A percentile compares a stretch with the other conserved stretches of the same genome.
phyloP scores from a whole-genome alignment of 2,888 invertebrate genomes.

The Leistus spinibarbis region DNA sequence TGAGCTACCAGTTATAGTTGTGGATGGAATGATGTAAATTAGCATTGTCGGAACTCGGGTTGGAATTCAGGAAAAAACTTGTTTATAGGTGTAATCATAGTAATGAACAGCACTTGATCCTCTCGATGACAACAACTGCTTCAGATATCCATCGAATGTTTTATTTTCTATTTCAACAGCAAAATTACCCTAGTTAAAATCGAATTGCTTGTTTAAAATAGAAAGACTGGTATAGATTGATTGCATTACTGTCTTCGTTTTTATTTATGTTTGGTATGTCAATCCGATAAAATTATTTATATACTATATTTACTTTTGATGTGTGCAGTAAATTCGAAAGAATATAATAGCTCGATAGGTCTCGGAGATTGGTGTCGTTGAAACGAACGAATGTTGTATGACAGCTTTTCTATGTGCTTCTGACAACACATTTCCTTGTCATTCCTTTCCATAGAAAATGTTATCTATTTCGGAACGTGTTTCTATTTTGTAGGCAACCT shows the following conservation, averaged over 20 bases:
- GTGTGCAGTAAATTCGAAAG: neutral
- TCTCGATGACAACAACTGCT: too few relatives aligned
- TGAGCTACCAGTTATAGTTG: too few relatives aligned
- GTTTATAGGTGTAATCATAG: too few relatives aligned
- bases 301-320: neutral
- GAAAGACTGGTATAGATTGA: too few relatives aligned
- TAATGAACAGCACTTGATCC: too few relatives aligned
- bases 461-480: slow-evolving; percentile 9
- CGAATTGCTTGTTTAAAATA: too few relatives aligned
- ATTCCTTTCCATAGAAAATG: slow-evolving; percentile 25
- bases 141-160: too few relatives aligned
- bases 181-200: too few relatives aligned
- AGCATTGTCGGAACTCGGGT: too few relatives aligned
- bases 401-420: slow-evolving; percentile 25
- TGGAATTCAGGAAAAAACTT: too few relatives aligned
- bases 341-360: neutral
- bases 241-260: neutral
- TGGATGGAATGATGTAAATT: too few relatives aligned
- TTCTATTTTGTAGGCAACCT: neutral
- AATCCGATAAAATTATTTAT: neutral
- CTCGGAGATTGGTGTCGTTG: slow-evolving; percentile 19
- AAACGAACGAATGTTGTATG: slow-evolving; percentile 17
- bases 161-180: too few relatives aligned
- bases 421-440: slow-evolving; percentile 28
- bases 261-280: neutral